Evolutionary conservation across 2,113 vertebrate species (phyloP).

Genomic region (Riparia riparia): DNA sequence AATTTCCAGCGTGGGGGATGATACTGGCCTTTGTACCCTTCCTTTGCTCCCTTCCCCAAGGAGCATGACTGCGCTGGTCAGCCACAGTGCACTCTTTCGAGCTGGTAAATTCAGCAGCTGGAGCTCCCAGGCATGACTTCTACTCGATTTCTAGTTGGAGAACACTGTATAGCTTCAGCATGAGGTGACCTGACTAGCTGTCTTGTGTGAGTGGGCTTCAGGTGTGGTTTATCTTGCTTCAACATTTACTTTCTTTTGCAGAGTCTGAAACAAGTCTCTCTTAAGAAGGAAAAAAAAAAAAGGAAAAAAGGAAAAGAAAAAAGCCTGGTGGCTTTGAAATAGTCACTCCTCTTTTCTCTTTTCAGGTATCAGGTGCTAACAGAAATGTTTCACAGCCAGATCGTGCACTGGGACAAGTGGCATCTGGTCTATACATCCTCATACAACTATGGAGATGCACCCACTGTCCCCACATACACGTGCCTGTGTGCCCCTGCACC

Average conservation of each 20-base stretch:
- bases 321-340: neutral
- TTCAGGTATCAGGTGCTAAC: neutral
- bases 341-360: neutral
- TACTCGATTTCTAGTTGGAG: neutral
- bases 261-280: neutral
- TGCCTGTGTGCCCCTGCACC: neutral
- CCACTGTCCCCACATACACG: accelerated
- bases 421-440: neutral
- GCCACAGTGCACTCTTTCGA: neutral
- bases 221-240: neutral
- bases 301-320: too few species aligned
- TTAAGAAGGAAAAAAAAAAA: neutral
- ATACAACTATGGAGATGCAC: accelerated
- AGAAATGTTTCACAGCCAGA: neutral
- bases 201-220: neutral
- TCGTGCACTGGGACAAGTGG: neutral
- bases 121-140: neutral
- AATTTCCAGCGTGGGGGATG: constrained; percentile 11
- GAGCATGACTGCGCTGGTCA: neutral
- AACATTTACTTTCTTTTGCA: neutral
- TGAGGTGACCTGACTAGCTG: neutral
- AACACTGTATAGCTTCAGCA: neutral
- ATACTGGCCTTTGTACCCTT: neutral
- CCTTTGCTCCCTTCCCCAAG: neutral
- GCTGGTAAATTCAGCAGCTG: neutral